phyloP scores from a whole-genome alignment of 2,797 vertebrate species.

The Nyctalus aviator region DNA sequence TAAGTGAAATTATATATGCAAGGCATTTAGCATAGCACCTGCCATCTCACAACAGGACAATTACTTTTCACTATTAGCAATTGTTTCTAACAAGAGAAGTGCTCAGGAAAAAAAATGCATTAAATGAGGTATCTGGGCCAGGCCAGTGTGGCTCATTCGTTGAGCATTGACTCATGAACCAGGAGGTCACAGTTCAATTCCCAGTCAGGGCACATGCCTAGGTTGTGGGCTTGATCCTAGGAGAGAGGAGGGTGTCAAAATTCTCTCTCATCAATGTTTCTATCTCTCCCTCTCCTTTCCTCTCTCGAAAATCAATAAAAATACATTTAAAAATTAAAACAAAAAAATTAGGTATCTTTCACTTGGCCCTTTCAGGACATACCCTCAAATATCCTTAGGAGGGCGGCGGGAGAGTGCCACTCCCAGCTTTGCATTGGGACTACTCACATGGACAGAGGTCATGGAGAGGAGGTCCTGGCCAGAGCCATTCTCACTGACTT shows the following conservation, averaged over 20 bases:
- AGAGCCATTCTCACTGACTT: background rate
- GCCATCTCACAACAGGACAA: background rate
- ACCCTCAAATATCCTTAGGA: background rate
- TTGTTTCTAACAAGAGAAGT: constrained; percentile 13
- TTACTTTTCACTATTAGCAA: background rate
- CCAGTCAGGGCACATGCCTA: too few relatives aligned
- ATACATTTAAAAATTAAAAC: too few relatives aligned
- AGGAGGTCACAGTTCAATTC: too few relatives aligned
- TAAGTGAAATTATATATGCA: background rate
- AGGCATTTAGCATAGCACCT: background rate
- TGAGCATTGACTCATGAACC: too few relatives aligned
- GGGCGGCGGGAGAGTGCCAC: background rate
- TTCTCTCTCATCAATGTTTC: too few relatives aligned
- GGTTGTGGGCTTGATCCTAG: too few relatives aligned
- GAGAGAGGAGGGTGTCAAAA: too few relatives aligned
- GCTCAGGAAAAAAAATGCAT: constrained; percentile 15
- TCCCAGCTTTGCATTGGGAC: background rate
- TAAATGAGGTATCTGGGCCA: background rate
- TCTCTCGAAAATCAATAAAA: too few relatives aligned
- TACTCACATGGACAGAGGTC: background rate
- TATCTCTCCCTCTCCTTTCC: too few relatives aligned
- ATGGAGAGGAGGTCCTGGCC: background rate
- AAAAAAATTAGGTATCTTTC: background rate
- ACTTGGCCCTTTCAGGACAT: background rate
- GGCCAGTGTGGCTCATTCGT: too few relatives aligned